Conservation (phyloP, 2,888 invertebrate species). For the Electrophaes corylata region DNA sequence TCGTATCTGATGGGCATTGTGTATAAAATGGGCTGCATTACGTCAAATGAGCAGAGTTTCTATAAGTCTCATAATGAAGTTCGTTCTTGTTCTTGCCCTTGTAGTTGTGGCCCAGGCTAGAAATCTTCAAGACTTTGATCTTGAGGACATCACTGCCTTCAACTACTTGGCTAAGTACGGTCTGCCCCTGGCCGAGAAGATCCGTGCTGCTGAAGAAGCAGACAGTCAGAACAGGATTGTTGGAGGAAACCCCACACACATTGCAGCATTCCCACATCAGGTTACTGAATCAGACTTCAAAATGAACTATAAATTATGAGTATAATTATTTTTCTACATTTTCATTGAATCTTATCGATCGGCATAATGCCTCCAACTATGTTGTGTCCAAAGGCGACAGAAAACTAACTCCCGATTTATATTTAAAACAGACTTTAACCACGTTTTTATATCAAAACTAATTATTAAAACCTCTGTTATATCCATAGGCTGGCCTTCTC, state of each 20-base stretch:
- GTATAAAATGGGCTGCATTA: slow-evolving; percentile 8
- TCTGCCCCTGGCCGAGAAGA: slow-evolving; percentile 47
- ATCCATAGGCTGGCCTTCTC: slow-evolving; percentile 56
- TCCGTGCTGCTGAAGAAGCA: slow-evolving; percentile 45
- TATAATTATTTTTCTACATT: too few relatives aligned
- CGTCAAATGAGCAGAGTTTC: background rate
- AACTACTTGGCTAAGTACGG: slow-evolving; percentile 50
- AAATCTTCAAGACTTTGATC: slow-evolving; percentile 15
- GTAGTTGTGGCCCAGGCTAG: slow-evolving; percentile 37
- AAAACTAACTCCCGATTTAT: too few relatives aligned
- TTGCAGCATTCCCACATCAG: slow-evolving; percentile 50
- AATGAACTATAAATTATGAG: too few relatives aligned
- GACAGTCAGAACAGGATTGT: slow-evolving; percentile 43
- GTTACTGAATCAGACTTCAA: too few relatives aligned
- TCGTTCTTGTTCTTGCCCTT: slow-evolving; percentile 31
- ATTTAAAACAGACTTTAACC: too few relatives aligned
- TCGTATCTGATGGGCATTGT: background rate
- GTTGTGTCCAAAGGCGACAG: too few relatives aligned
- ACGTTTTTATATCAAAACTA: too few relatives aligned
- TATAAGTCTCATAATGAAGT: slow-evolving; percentile 29
- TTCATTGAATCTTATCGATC: too few relatives aligned
- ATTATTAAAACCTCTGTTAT: too few relatives aligned
- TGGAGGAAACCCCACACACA: slow-evolving; percentile 44
- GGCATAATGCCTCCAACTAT: too few relatives aligned
- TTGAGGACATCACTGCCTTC: slow-evolving; percentile 39